A percentile compares a stretch with the other conserved stretches of the same genome.
Evolutionary conservation across 2,113 vertebrate genomes (phyloP).

Genomic region (Siphamia tubifer): DNA sequence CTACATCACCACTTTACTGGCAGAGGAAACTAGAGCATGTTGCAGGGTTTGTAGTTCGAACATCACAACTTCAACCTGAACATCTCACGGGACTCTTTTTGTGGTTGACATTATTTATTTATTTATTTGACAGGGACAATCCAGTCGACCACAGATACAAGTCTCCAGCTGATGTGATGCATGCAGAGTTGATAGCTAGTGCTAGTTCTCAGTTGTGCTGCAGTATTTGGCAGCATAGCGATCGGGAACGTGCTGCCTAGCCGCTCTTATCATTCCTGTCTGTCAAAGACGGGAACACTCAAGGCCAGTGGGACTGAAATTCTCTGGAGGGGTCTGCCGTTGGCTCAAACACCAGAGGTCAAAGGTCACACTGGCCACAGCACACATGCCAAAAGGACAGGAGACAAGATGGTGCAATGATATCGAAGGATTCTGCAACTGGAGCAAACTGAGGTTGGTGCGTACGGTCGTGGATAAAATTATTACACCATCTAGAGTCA

Average conservation of each 20-base stretch:
- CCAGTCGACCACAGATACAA: too few relatives aligned
- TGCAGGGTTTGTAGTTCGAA: too few relatives aligned
- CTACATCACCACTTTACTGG: not conserved
- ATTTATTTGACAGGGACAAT: too few relatives aligned
- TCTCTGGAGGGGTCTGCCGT: slow-evolving; percentile 50
- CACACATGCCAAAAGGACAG: not conserved
- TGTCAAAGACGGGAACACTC: slow-evolving; percentile 55
- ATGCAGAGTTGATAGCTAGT: too few relatives aligned
- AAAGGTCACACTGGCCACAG: slow-evolving; percentile 30
- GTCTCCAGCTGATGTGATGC: too few relatives aligned
- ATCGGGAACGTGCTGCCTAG: slow-evolving; percentile 51
- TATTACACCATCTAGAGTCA: too few relatives aligned
- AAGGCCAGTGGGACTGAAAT: slow-evolving; percentile 53
- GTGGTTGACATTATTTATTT: slow-evolving; percentile 49
- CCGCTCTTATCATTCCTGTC: slow-evolving; percentile 63
- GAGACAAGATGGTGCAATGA: not conserved
- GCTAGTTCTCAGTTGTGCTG: too few relatives aligned
- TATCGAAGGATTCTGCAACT: too few relatives aligned
- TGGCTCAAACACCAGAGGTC: slow-evolving; percentile 47
- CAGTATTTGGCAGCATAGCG: slow-evolving; percentile 37
- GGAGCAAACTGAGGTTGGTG: too few relatives aligned
- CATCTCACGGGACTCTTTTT: not conserved
- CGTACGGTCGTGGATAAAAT: too few relatives aligned
- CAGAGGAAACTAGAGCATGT: not conserved
- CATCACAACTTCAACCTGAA: not conserved